Base-by-base conservation (phyloP, 2,888 invertebrate genomes). In the Callinectes sapidus region DNA sequence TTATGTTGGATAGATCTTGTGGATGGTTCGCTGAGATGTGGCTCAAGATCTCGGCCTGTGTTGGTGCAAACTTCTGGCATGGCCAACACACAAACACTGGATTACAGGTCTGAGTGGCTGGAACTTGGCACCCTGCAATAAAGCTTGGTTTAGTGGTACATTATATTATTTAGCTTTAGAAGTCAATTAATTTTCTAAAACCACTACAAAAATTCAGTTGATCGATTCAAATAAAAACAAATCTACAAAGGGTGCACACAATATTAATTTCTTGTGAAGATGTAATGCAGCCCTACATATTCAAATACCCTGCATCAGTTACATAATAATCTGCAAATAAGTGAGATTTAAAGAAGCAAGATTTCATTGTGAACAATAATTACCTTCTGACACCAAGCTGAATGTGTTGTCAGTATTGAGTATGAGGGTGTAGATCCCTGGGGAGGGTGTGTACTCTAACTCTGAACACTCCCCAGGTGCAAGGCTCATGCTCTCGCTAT, bases 351-450 rank as follows among this genome's bases (percentile, higher is more conserved):
- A 16, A 55, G 16, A 55, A 16, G 55, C 55, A 55, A 61, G 18
- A 23, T 61, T 61, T 28, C 23, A 3, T 48, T 14, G 35, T 14
- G 18, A 61, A 88, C 10, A 88, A 42, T 28, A 81, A 85, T 91
- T 61, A 91, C 90, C 90, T 86, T 86, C 90, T 16, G 90, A 85
- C 61, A 91, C 85, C n/a, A 91, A 86, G 54, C 86, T 86, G 71
- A 91, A 91, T 18, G 90, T 85, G 54, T 91, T 91, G 48, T 91
- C 90, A 91, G 90, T 86, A 91, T 91, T 91, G 32, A 91, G 61
- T 14, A 91, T 48, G 23, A 91, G 86, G 28, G 90, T 91, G 54
- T 91, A 91, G 5, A 91, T 35, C 2, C 90, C 90, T 61, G 90
- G 90, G 39, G 90, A 32, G n/a, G 90, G 86, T 2, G 90, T 61